Evolutionary conservation across 2,888 invertebrate genomes (phyloP).

Genomic region (Microctonus aethiopoides): DNA sequence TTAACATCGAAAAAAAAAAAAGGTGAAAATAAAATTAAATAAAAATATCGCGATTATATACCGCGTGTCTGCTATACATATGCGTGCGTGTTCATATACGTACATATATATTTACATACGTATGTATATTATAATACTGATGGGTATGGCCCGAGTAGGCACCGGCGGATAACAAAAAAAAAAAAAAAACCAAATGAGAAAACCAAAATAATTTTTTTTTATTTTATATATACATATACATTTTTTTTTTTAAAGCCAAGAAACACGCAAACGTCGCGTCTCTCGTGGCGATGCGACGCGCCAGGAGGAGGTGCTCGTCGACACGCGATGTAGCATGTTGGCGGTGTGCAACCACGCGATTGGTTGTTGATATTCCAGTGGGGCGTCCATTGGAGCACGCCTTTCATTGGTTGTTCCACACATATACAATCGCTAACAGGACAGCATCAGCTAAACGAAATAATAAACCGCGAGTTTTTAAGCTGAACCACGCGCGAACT

Average conservation of each 20-base stretch:
- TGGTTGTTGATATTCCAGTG: constrained; percentile 52
- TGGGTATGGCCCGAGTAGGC: constrained; percentile 20
- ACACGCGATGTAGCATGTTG: constrained; percentile 65
- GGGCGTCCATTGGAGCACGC: constrained; percentile 63
- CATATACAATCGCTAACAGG: constrained; percentile 55
- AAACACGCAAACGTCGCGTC: constrained; percentile 43
- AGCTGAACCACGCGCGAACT: constrained; percentile 28
- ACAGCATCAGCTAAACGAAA: constrained; percentile 63
- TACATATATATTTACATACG: neutral
- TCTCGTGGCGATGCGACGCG: constrained; percentile 44
- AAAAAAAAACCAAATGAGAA: constrained; percentile 14
- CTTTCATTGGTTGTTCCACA: constrained; percentile 57
- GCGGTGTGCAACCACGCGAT: constrained; percentile 51
- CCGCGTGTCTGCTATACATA: too few relatives aligned
- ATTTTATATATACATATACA: neutral
- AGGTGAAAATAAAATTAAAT: neutral
- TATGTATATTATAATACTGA: neutral
- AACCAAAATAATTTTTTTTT: constrained; percentile 4
- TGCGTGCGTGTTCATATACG: neutral
- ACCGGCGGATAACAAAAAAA: neutral
- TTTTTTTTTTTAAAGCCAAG: constrained; percentile 37
- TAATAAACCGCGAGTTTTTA: constrained; percentile 55
- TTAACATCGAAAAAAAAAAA: neutral
- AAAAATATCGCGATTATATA: too few relatives aligned
- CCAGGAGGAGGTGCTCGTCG: constrained; percentile 64